Evolutionary conservation across 2,113 vertebrate genomes (phyloP).

Genomic region (Lutjanus erythropterus): DNA sequence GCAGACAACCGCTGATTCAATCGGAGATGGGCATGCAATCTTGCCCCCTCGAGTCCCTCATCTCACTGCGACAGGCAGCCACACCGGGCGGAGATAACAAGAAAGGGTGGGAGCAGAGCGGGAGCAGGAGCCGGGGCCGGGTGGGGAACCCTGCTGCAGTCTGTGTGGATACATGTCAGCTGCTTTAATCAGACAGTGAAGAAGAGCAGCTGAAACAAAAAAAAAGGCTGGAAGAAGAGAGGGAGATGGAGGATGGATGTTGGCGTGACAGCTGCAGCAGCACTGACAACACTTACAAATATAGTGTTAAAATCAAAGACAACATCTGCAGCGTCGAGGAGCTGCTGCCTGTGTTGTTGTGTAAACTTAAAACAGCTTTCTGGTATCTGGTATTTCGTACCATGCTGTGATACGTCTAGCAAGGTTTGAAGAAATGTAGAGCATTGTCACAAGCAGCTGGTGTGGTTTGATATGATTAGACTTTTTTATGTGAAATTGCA

Average conservation of each 20-base stretch:
- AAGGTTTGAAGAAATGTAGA: slow-evolving; percentile 3
- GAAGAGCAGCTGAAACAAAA: slow-evolving; percentile 22
- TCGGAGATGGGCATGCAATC: slow-evolving; percentile 66
- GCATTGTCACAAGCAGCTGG: background rate
- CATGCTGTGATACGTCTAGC: background rate
- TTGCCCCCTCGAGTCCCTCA: slow-evolving; percentile 52
- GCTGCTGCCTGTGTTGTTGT: slow-evolving; percentile 12
- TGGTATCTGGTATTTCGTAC: background rate
- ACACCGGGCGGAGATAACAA: slow-evolving; percentile 45
- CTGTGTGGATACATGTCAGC: slow-evolving; percentile 16
- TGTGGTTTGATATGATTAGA: too few species aligned
- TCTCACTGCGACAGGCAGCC: slow-evolving; percentile 54
- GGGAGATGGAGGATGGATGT: slow-evolving; percentile 2
- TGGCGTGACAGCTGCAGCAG: slow-evolving; percentile 30
- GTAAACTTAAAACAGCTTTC: background rate
- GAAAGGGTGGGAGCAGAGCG: too few species aligned
- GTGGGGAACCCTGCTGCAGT: slow-evolving; percentile 17
- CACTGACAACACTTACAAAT: slow-evolving; percentile 29
- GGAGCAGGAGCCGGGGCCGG: too few species aligned
- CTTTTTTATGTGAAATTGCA: background rate
- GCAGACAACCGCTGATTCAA: slow-evolving; percentile 68
- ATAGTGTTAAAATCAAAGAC: slow-evolving; percentile 16
- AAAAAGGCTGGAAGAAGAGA: background rate
- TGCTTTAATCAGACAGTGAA: slow-evolving; percentile 50
- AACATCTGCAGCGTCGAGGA: slow-evolving; percentile 2